phyloP scores from a whole-genome alignment of 2,888 invertebrate genomes.

The Ectemnius cavifrons region DNA sequence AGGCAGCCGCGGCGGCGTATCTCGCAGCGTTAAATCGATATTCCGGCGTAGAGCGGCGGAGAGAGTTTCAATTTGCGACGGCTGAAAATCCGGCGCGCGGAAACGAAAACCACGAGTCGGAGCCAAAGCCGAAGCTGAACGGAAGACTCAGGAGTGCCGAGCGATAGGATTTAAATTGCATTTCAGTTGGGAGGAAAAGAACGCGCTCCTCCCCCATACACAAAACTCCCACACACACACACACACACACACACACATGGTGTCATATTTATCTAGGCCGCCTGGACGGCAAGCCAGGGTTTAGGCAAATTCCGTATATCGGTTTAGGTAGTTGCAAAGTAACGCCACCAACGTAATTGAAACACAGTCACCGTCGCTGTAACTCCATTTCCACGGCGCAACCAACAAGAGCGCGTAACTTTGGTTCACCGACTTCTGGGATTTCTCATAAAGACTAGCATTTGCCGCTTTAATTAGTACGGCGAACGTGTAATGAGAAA shows the following conservation, averaged over 20 bases:
- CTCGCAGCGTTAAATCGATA: not conserved
- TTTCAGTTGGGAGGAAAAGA: slow-evolving; percentile 29
- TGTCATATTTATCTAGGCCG: slow-evolving; percentile 57
- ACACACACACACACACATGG: slow-evolving; percentile 12
- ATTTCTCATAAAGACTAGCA: not conserved
- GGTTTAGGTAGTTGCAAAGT: slow-evolving; percentile 48
- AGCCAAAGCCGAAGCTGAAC: slow-evolving; percentile 3
- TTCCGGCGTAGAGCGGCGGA: not conserved
- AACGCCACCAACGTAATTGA: slow-evolving; percentile 55
- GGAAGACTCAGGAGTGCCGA: slow-evolving; percentile 39
- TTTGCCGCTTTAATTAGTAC: too few species aligned
- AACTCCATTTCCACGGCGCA: slow-evolving; percentile 43
- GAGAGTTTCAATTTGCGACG: slow-evolving; percentile 47
- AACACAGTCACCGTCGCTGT: slow-evolving; percentile 44
- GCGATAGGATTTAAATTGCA: slow-evolving; percentile 60
- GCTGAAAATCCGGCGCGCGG: slow-evolving; percentile 47
- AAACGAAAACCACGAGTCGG: slow-evolving; percentile 15
- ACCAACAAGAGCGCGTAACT: slow-evolving; percentile 31
- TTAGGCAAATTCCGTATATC: slow-evolving; percentile 59
- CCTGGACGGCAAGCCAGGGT: slow-evolving; percentile 35
- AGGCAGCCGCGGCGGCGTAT: not conserved
- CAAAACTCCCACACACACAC: slow-evolving; percentile 3
- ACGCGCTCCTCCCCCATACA: slow-evolving; percentile 12
- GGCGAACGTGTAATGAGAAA: too few species aligned
- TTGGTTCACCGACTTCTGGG: slow-evolving; percentile 19